Base-by-base conservation (phyloP, 2,888 invertebrate genomes). In the Amitus sp. region DNA sequence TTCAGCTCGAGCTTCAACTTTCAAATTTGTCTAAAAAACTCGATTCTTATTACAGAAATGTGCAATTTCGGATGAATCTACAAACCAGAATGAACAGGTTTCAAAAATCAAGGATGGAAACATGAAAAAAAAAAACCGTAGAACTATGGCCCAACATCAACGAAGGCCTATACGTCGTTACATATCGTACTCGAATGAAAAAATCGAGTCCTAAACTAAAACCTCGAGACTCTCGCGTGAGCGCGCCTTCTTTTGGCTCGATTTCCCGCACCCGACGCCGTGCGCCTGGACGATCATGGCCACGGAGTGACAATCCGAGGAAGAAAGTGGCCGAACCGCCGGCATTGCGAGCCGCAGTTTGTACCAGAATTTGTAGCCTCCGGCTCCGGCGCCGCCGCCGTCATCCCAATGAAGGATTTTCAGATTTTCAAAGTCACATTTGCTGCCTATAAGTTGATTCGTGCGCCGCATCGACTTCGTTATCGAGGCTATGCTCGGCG, bases 321-420 rank as follows among this genome's bases (percentile, higher is more conserved):
- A 27, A 33, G 66, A 34, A 48, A 60, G 23, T 48, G 77, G 69
- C 65, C 73, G 70, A 27, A 80, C 65, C 53, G 89, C 85, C 3
- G 90, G 90, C 83, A 90, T 83, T 47, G 86, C 86, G 57, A 89
- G 84, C 40, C 89, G 85, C 70, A 90, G 83, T 70, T 85, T 83
- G 60, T 87, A 86, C 90, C 90, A 90, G 83, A 90, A 89, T 71
- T 84, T 85, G 67, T 85, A 84, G 75, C 85, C 85, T 75, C 85
- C 85, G 72, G 84, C 54, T 0, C 65, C 68, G 7, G 63, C 55
- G 1, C 68, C 70, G 13, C 68, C 56, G 15, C 68, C 70, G 15
- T 73, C 75, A 23, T 73, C 58, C 79, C 79, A 79, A 13, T 70
- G 71, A 12, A 81, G 56, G 20, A 79, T 71, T 33, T 73, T 76